Base-by-base conservation (phyloP, 2,113 vertebrate genomes). In the Oreochromis tanganicae region DNA sequence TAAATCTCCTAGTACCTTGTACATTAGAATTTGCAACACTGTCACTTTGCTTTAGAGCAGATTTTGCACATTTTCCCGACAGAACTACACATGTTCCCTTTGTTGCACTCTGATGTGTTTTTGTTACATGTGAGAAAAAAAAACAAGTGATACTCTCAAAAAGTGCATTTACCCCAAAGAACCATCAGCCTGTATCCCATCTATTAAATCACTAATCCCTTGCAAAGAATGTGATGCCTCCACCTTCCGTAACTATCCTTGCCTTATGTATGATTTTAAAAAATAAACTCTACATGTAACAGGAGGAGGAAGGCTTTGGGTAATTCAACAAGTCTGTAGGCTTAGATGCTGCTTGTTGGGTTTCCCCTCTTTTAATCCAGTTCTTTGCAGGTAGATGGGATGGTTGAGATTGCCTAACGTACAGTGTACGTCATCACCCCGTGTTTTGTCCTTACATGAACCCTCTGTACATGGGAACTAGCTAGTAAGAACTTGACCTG, bases 61-160 rank as follows among this genome's bases (percentile, higher is more conserved):
- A 97, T 96, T 98, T 99, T 99, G 98, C 98, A 99, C 98, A 97
- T 96, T 95, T 96, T 85, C 63, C 96, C 96, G 91, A 96, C 95
- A 95, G 97, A 94, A 97, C 90, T 90, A 96, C 95, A 90, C 88
- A 96, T 90, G 96, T 95, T 96, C 97, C 93, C 91, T 96, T 91
- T 95, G 96, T 98, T 98, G 97, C 97, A 97, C 96, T 97, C 90
- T 90, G 87, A 96, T 90, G 96, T 96, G 59, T 90, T 96, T 94
- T 91, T 96, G 86, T 96, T 95, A 93, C 87, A 79, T 68, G 83
- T 90, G 46, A n/a, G 7, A 88, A 92, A 89, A 91, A 90, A 91
- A 66, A 80, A 88, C 27, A 82, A 92, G 85, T 61, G 57, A 92
- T 88, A 85, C 85, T 84, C 87, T 95, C 66, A n/a, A 89, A 95